phyloP scores from a whole-genome alignment of 2,113 vertebrate genomes.

The Gobius niger region DNA sequence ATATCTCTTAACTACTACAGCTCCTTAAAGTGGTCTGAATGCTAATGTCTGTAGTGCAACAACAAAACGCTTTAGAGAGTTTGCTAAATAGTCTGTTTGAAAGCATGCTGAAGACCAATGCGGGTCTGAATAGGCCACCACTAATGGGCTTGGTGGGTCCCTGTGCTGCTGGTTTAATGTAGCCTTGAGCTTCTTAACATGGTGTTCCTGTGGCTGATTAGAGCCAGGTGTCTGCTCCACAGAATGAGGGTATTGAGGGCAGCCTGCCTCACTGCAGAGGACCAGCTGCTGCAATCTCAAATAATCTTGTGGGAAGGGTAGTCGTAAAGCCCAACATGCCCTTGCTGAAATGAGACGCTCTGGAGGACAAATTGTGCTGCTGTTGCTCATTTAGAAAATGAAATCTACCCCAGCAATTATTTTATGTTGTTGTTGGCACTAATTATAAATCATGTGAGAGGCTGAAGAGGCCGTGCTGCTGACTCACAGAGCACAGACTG shows the following conservation, averaged over 20 bases:
- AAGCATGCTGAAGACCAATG: constrained; percentile 5
- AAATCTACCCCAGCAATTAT: constrained; percentile 59
- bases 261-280: constrained; percentile 39
- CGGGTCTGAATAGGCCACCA: constrained; percentile 20
- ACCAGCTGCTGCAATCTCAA: constrained; percentile 56
- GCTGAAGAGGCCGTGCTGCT: constrained; percentile 41
- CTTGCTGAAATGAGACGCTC: constrained; percentile 52
- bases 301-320: constrained; percentile 58
- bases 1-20: background rate
- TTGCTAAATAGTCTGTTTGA: background rate
- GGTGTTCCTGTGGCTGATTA: constrained; percentile 63
- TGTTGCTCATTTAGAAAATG: constrained; percentile 66
- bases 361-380: constrained; percentile 57
- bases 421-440: constrained; percentile 63
- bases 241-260: constrained; percentile 51
- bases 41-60: background rate
- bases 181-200: constrained; percentile 48
- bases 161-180: constrained; percentile 26
- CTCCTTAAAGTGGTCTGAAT: background rate
- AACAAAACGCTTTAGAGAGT: background rate
- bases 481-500: constrained; percentile 45
- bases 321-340: constrained; percentile 57
- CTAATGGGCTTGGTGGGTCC: constrained; percentile 18
- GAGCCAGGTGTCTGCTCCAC: constrained; percentile 64
- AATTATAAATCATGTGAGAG: constrained; percentile 55